These are phyloP conservation scores for Bombylius major DNA, from an alignment of 2,888 invertebrate species.

Conservation along the genomic window DNA sequence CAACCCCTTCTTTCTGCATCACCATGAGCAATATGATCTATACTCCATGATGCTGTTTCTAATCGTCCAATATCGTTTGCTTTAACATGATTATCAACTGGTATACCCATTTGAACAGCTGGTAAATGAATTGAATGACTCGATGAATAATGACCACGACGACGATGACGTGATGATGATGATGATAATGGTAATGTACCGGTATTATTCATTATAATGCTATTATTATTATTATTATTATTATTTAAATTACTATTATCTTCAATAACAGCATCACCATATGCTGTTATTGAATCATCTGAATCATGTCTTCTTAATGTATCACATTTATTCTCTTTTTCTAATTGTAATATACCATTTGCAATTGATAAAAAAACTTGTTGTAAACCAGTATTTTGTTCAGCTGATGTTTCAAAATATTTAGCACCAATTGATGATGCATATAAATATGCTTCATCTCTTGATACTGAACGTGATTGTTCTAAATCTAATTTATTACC, in stretches of 20 bases:
- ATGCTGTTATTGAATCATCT: slow-evolving; percentile 35
- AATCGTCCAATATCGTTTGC: slow-evolving; percentile 50
- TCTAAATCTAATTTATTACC: slow-evolving; percentile 77
- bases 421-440: slow-evolving; percentile 68
- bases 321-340: slow-evolving; percentile 38
- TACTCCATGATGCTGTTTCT: slow-evolving; percentile 51
- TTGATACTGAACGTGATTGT: slow-evolving; percentile 47
- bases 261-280: slow-evolving; percentile 12
- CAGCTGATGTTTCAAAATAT: slow-evolving; percentile 76
- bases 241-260: neutral
- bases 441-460: slow-evolving; percentile 60
- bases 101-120: slow-evolving; percentile 31
- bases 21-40: slow-evolving; percentile 54
- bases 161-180: neutral
- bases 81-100: slow-evolving; percentile 43
- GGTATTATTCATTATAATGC: too few species aligned
- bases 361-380: slow-evolving; percentile 59
- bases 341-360: slow-evolving; percentile 45
- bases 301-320: slow-evolving; percentile 51
- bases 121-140: slow-evolving; percentile 27
- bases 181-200: too few species aligned
- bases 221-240: neutral
- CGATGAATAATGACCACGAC: neutral
- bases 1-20: slow-evolving; percentile 44
- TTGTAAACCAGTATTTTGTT: slow-evolving; percentile 63